These are phyloP conservation scores for Ptiloglossa arizonensis DNA, from an alignment of 1,140 invertebrate species.

Conservation along the genomic window DNA sequence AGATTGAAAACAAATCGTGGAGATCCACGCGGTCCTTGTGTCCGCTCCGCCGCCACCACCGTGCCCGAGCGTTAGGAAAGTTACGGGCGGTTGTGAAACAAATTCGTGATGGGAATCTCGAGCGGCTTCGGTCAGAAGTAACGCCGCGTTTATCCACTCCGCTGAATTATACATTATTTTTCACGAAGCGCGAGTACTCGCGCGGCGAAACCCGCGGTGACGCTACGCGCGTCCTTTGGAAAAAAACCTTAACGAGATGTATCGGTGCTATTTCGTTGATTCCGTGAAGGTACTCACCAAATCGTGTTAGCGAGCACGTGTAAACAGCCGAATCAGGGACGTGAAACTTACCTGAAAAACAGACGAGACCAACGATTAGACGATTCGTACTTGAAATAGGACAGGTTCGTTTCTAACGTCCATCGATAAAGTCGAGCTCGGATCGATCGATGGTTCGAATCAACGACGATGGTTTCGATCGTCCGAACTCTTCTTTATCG, in stretches of 20 bases:
- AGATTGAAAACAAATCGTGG: slow-evolving; percentile 19
- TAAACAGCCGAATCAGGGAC: not conserved
- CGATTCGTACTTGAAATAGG: not conserved
- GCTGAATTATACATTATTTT: slow-evolving; percentile 45
- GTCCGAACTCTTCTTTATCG: no score
- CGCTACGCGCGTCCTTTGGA: slow-evolving; percentile 19
- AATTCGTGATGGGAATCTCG: slow-evolving; percentile 37
- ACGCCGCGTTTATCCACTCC: slow-evolving; percentile 28
- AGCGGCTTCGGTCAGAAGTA: slow-evolving; percentile 24
- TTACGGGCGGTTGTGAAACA: slow-evolving; percentile 38
- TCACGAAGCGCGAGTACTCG: slow-evolving; percentile 9
- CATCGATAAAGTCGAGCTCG: no score
- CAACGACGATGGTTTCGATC: no score
- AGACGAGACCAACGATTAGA: not conserved
- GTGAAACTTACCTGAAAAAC: slow-evolving; percentile 57
- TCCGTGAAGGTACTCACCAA: slow-evolving; percentile 54
- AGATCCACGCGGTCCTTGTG: slow-evolving; percentile 1
- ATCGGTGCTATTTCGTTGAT: slow-evolving; percentile 48
- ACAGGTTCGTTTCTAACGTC: no score
- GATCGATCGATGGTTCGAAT: no score
- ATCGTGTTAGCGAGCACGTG: not conserved
- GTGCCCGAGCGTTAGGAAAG: slow-evolving; percentile 44
- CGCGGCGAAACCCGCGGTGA: slow-evolving; percentile 1
- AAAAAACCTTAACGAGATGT: slow-evolving; percentile 40
- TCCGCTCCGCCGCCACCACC: slow-evolving; percentile 18